A percentile compares a stretch with the other conserved stretches of the same genome.
These are phyloP conservation scores for Zaprionus inermis DNA, from an alignment of 1,140 invertebrate species.

Conservation along the genomic window DNA sequence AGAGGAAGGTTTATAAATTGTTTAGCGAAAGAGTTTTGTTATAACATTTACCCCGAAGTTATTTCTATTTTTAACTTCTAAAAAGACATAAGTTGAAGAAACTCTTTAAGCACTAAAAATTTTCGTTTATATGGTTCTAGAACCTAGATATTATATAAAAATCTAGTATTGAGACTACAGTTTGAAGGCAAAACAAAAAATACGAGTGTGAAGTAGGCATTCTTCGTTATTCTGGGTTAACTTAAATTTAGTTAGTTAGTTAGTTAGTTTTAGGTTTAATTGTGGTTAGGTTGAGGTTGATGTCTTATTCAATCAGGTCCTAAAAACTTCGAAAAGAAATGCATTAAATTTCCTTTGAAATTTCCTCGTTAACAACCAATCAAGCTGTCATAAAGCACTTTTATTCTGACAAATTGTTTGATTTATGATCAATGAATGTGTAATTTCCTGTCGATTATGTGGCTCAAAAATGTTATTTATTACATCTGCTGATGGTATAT, in stretches of 20 bases:
- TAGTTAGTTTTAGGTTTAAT: accelerated
- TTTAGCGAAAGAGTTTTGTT: no score
- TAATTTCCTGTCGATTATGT: slow-evolving; percentile 4
- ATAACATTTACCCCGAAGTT: no score
- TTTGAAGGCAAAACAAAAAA: no score
- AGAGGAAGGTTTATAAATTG: background rate
- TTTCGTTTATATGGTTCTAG: no score
- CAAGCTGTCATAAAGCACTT: background rate
- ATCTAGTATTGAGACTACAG: no score
- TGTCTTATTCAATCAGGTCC: background rate
- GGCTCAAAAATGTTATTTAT: slow-evolving; percentile 4
- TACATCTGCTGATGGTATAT: background rate
- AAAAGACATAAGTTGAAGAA: no score
- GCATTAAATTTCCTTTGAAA: background rate
- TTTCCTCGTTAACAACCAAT: background rate
- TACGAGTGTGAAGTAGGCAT: no score
- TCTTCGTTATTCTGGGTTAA: no score
- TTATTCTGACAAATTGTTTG: background rate
- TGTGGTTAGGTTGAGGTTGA: background rate
- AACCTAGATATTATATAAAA: no score
- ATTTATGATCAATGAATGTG: slow-evolving; percentile 1
- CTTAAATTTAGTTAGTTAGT: background rate
- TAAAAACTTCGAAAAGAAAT: background rate
- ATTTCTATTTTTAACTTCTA: no score
- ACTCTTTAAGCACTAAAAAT: background rate